Evolutionary conservation across 92 coral and sea anemone genomes (phyloP), one percentile per base, ranked within the genome.

Genomic region (Epizoanthus fatuus): DNA sequence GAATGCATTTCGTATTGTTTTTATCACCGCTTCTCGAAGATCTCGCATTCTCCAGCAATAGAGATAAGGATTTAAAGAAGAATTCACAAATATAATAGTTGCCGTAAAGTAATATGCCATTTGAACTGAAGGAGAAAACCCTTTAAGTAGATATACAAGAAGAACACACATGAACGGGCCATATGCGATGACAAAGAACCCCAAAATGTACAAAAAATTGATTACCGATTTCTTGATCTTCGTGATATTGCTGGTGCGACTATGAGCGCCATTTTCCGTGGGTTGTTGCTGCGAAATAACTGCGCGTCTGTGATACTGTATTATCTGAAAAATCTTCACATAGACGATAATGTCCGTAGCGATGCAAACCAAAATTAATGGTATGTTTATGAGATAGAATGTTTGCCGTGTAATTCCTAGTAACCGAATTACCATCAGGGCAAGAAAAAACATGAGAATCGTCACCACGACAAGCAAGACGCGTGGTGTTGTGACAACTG

Each of bases 21-120:
- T 52, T 12, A 87, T 60, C 29, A 88, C 45, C 17, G 83, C 91
- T 66, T 53, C 35, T 13, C 91, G 79, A 12, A 88, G 65, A 52
- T 88, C 91, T 0, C 32, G 70, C 67, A 88, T 81, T 66, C 77
- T 74, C 88, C 91, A 88, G 71, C 91, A 88, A 44, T 88, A 88
- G 25, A 88, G 87, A 40, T 11, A 80, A 19, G 91, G 91, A 47
- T 88, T 88, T 3, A 88, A 42, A 13, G 29, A 8, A 7, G 87
- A 88, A 88, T 82, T 88, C 3, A 76, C 86, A 47, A 81, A 88
- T 40, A 67, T 76, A 7, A 35, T 49, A 39, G 88, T 83, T 5
- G 80, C 91, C 6, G 79, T 37, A 42, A 66, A 15, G 17, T 40
- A 57, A 56, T 88, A 82, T 12, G 91, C 79, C 54, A 79, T 29